phyloP scores from a whole-genome alignment of 1,140 invertebrate genomes.

The Trichonephila clavata region DNA sequence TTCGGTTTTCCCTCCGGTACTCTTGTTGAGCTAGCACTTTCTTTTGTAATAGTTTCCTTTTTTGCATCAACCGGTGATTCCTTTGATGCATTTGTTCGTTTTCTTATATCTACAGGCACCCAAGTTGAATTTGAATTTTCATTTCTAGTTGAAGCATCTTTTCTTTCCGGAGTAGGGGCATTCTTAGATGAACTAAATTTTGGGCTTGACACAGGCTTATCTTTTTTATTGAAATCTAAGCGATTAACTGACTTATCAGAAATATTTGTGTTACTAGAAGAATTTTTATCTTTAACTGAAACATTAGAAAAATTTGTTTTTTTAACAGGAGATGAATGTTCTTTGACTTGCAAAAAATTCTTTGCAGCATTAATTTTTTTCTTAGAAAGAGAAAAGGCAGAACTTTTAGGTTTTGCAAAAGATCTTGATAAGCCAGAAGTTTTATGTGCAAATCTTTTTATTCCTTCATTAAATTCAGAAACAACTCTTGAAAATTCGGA shows the following conservation, averaged over 20 bases:
- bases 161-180: not conserved
- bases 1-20: not conserved
- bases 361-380: constrained; percentile 28
- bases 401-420: not conserved
- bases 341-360: constrained; percentile 3
- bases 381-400: not conserved
- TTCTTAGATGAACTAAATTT: not conserved
- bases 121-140: not conserved
- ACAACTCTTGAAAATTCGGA: not conserved
- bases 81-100: not conserved
- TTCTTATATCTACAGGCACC: not conserved
- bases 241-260: not conserved
- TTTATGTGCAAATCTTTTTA: constrained; percentile 7
- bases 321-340: not conserved
- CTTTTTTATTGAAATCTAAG: not conserved
- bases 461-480: not conserved
- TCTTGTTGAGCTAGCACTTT: not conserved
- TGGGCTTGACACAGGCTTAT: not conserved
- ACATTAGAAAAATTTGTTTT: not conserved
- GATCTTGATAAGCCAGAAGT: not conserved
- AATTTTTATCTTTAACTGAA: not conserved
- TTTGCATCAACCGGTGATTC: not conserved
- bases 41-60: not conserved
- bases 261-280: not conserved
- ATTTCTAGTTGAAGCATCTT: not conserved